Base-by-base conservation (phyloP, 2,888 invertebrate genomes). In the Phengaris arion region DNA sequence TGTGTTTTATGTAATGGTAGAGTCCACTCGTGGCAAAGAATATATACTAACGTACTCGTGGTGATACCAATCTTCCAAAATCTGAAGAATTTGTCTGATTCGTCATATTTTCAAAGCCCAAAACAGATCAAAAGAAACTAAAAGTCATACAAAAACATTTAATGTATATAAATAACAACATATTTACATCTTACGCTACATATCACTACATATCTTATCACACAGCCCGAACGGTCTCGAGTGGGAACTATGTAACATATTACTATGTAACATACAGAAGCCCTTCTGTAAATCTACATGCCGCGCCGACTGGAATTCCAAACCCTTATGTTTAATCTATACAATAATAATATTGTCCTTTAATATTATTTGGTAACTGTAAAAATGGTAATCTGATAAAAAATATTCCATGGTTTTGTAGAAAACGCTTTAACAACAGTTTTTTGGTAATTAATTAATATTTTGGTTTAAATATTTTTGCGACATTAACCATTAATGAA, bases 101-200 rank as follows among this genome's bases (percentile, higher is more conserved):
- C 22, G 22, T 22, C 22, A 22, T 22, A 22, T 22, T 22, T 22
- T 22, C 22, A 35, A 35, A 35, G 5, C 8, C 48, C 48, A 48
- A 7, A 48, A 6, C 48, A 48, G 13, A 64, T 10, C 10, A 6
- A 64, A 45, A 35, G 5, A 10, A 64, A 1, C n/a, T 46, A 8
- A n/a, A 46, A 15, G 13, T 69, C 8, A 69, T 69, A 48, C 48
- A 69, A 69, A 68, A 69, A 64, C 35, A 0, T 69, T 69, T 69
- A 69, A 48, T 69, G n/a, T 69, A 69, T 48, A 69, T 69, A 69
- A 69, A 69, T 69, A 69, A 69, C 69, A 64, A 45, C 35, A 68
- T 68, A 69, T 69, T 69, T 69, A 69, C 69, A 69, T 15, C 69
- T 69, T 69, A 69, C 8, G n/a, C 45, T 46, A 68, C 22, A 22